Evolutionary conservation across 2,797 vertebrate genomes (phyloP).

Genomic region (Lemur catta): DNA sequence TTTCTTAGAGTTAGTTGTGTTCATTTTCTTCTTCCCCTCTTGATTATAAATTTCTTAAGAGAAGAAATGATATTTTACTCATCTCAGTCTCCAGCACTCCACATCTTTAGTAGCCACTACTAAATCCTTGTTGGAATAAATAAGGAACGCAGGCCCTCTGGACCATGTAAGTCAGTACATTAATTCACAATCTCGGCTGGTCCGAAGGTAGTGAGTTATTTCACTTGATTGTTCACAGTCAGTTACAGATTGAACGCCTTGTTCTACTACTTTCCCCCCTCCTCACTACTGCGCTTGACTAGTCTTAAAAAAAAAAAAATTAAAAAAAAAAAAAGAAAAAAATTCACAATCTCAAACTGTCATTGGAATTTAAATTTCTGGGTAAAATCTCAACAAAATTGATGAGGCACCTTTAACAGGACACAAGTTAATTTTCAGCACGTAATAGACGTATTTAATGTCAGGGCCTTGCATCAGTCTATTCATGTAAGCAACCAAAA

Average conservation of each 20-base stretch:
- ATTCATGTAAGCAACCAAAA: neutral
- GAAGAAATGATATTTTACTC: neutral
- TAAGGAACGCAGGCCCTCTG: neutral
- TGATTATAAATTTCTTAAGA: neutral
- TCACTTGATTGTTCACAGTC: too few species aligned
- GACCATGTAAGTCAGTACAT: neutral
- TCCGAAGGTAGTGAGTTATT: too few species aligned
- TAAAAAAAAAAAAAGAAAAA: too few species aligned
- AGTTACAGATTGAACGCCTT: too few species aligned
- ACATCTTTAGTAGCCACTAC: neutral
- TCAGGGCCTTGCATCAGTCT: neutral
- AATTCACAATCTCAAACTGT: neutral
- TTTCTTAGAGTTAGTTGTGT: neutral
- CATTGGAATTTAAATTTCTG: neutral
- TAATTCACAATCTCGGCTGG: neutral
- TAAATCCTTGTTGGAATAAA: neutral
- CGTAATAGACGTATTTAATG: neutral
- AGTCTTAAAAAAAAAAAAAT: too few species aligned
- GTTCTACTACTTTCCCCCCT: too few species aligned
- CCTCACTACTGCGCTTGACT: too few species aligned
- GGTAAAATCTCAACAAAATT: neutral
- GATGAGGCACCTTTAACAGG: neutral
- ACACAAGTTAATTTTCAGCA: neutral
- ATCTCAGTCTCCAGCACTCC: neutral
- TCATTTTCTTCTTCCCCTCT: neutral